Percentiles rank a stretch among this genome's conserved stretches.
phyloP scores from a whole-genome alignment of 2,113 vertebrate species.

The Chelonoidis abingdonii region DNA sequence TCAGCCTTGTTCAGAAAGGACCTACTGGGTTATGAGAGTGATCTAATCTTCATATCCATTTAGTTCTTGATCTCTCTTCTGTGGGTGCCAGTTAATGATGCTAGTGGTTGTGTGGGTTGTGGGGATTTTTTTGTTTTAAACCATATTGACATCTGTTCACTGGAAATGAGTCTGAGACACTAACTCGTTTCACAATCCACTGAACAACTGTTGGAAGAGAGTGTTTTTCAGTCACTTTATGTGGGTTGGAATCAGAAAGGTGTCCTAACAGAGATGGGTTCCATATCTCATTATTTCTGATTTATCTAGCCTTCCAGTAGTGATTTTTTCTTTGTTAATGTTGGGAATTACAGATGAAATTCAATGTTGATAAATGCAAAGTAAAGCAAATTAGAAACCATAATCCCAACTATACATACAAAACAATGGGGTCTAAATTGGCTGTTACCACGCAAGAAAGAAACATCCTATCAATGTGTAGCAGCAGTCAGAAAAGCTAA shows the following conservation, averaged over 20 bases:
- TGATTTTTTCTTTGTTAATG: background rate
- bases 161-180: background rate
- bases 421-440: no score
- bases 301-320: background rate
- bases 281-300: fast-evolving
- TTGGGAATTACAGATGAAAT: background rate
- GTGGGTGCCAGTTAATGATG: background rate
- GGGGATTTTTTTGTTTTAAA: background rate
- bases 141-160: background rate
- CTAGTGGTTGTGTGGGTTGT: background rate
- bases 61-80: background rate
- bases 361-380: no score
- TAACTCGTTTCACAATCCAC: background rate
- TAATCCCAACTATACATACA: no score
- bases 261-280: background rate
- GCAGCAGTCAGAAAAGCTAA: no score
- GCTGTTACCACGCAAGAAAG: no score
- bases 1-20: background rate
- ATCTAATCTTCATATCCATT: background rate
- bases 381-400: no score
- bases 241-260: background rate
- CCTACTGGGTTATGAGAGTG: background rate
- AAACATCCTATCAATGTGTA: no score
- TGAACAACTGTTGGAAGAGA: background rate
- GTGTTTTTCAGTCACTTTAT: background rate